Evolutionary conservation across 1,140 invertebrate genomes (phyloP).

Genomic region (Potamilus streckersoni): DNA sequence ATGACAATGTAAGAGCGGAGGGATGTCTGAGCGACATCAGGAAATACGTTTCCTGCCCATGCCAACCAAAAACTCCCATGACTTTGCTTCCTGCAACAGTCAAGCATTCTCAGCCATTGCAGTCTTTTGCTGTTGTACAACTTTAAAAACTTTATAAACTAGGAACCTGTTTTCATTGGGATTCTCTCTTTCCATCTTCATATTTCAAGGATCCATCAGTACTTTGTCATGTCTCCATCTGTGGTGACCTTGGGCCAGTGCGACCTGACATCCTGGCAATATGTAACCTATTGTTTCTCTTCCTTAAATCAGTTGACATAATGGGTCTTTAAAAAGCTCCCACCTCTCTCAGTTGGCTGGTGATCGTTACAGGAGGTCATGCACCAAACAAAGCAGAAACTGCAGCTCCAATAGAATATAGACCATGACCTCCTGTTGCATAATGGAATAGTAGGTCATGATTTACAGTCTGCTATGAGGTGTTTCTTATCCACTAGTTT

Average conservation of each 20-base stretch:
- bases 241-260: conserved; percentile 10
- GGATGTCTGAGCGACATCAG: conserved; percentile 6
- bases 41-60: conserved; percentile 17
- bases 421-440: too few species aligned
- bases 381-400: conserved; percentile 21
- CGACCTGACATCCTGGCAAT: not conserved
- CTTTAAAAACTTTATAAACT: conserved; percentile 11
- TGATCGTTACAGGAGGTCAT: conserved; percentile 12
- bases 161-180: too few species aligned
- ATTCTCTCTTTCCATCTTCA: not conserved
- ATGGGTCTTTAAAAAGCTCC: conserved; percentile 8
- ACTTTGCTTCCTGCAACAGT: not conserved
- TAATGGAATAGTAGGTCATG: too few species aligned
- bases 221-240: conserved; percentile 20
- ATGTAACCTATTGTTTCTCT: conserved; percentile 8
- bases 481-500: too few species aligned
- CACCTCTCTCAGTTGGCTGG: conserved; percentile 22
- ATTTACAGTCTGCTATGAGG: too few species aligned
- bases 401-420: conserved; percentile 1
- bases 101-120: not conserved
- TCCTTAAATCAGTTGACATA: conserved; percentile 9
- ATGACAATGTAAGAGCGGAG: conserved; percentile 9
- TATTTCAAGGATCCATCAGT: conserved; percentile 5
- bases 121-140: not conserved
- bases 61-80: conserved; percentile 16